phyloP scores from a whole-genome alignment of 2,797 vertebrate species.

The Tapirus indicus region DNA sequence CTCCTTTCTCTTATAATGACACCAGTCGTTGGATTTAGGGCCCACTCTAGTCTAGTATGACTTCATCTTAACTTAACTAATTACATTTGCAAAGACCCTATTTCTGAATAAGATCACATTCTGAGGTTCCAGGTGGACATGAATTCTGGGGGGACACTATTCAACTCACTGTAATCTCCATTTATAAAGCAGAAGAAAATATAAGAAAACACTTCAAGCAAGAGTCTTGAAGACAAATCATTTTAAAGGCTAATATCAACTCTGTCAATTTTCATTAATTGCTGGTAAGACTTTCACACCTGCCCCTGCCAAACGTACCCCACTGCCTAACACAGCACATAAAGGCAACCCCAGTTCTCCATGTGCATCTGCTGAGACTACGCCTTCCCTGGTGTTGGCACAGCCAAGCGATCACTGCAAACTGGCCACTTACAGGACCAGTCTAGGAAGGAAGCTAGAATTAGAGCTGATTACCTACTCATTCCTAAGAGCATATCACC shows the following conservation, averaged over 20 bases:
- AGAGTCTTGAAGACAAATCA: neutral
- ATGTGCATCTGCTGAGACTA: no score
- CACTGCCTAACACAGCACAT: accelerated
- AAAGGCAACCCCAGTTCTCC: accelerated
- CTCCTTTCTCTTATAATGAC: neutral
- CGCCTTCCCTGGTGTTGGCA: no score
- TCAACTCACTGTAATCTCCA: neutral
- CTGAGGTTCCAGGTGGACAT: neutral
- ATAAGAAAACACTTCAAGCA: neutral
- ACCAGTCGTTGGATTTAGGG: neutral
- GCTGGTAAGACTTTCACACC: no score
- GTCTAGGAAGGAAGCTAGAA: neutral
- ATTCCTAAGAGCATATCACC: no score
- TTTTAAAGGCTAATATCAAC: neutral
- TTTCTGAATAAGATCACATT: neutral
- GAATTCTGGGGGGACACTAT: neutral
- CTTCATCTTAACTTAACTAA: neutral
- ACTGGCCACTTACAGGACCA: neutral
- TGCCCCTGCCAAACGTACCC: neutral
- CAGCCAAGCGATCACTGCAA: neutral
- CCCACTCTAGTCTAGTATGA: neutral
- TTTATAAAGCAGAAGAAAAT: neutral
- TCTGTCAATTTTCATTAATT: neutral
- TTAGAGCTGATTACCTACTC: no score
- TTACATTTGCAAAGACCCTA: neutral